Conservation (phyloP, 1,140 invertebrate species). For the Hirudo medicinalis region DNA sequence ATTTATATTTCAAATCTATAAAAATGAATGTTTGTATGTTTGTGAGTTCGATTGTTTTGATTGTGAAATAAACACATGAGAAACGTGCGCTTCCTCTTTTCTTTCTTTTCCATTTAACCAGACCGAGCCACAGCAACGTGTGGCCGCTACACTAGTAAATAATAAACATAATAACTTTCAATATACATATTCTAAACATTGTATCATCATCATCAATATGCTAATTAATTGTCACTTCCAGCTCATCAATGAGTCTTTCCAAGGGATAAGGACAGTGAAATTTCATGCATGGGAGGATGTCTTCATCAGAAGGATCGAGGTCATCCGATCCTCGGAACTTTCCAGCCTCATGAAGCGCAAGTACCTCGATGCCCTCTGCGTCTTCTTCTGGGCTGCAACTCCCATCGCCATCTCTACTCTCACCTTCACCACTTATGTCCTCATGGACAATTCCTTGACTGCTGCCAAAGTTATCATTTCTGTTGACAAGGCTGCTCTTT, state of each 20-base stretch:
- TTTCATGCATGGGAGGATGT: constrained; percentile 82
- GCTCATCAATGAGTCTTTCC: constrained; percentile 71
- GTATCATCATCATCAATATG: too few species aligned
- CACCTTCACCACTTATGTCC: constrained; percentile 75
- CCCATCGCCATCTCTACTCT: constrained; percentile 82
- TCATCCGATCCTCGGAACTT: constrained; percentile 34
- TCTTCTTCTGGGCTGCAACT: constrained; percentile 98
- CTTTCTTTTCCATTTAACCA: too few species aligned
- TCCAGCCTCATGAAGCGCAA: constrained; percentile 54
- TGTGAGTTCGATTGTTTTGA: too few species aligned
- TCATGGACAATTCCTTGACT: constrained; percentile 63
- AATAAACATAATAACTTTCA: too few species aligned
- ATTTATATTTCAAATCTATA: too few species aligned
- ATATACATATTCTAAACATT: too few species aligned
- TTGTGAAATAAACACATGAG: too few species aligned
- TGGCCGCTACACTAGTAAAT: too few species aligned
- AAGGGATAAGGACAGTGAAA: constrained; percentile 77
- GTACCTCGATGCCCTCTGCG: constrained; percentile 94
- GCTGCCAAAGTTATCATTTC: constrained; percentile 59
- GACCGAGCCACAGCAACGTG: too few species aligned
- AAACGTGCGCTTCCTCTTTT: too few species aligned
- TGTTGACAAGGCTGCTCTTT: neutral
- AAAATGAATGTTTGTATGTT: too few species aligned
- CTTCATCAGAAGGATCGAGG: constrained; percentile 56
- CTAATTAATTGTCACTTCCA: constrained; percentile 25